Percentiles rank a stretch among this genome's conserved stretches.
Evolutionary conservation across 2,888 invertebrate genomes (phyloP).

Genomic region (Holacanthella duospinosa): DNA sequence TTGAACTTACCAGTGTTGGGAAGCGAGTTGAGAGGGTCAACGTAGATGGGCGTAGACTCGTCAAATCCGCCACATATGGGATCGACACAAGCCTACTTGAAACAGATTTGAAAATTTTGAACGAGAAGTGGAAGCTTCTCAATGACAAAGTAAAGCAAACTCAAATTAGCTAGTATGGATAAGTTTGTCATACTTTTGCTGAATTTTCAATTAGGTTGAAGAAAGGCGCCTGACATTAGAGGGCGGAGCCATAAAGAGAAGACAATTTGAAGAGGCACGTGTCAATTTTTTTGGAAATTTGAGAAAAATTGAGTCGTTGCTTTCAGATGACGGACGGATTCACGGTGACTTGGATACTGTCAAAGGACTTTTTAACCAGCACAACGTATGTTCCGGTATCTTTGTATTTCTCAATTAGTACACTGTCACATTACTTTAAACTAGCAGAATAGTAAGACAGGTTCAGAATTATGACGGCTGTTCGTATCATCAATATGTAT

Average conservation of each 20-base stretch:
- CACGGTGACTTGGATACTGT: constrained; percentile 95
- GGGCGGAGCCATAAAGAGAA: neutral
- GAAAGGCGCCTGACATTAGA: neutral
- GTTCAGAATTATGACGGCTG: no score
- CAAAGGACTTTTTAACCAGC: constrained; percentile 79
- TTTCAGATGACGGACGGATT: constrained; percentile 69
- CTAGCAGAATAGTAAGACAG: no score
- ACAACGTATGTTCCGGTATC: constrained; percentile 50
- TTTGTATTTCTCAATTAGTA: neutral
- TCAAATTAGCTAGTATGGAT: neutral
- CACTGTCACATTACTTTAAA: no score
- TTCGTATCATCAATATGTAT: no score
- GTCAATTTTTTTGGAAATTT: constrained; percentile 47
- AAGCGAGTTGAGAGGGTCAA: neutral
- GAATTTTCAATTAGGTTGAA: neutral
- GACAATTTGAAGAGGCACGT: neutral
- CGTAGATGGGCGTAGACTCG: neutral
- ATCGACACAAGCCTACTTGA: neutral
- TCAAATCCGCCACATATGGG: neutral
- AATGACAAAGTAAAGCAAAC: neutral
- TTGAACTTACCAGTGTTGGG: neutral
- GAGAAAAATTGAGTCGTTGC: constrained; percentile 64
- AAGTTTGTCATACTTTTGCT: neutral
- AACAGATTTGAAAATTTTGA: neutral
- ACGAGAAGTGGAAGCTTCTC: neutral